phyloP scores from a whole-genome alignment of 2,888 invertebrate species.

The Lampropteryx suffumata region DNA sequence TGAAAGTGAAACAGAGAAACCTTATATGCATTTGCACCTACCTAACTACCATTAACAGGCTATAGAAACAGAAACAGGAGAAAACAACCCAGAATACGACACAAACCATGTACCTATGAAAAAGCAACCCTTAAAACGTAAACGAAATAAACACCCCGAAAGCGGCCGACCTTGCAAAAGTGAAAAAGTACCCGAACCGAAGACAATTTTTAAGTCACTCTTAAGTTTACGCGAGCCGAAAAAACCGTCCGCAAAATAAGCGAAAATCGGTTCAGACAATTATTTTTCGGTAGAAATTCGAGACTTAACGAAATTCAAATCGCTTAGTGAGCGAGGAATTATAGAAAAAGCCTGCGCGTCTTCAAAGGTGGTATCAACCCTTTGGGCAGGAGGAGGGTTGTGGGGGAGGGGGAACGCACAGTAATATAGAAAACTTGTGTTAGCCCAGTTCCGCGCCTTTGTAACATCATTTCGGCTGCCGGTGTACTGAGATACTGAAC shows the following conservation, averaged over 20 bases:
- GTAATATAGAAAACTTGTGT: slow-evolving; percentile 83
- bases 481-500: slow-evolving; percentile 42
- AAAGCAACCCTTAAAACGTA: background rate
- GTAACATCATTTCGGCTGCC: slow-evolving; percentile 82
- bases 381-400: slow-evolving; percentile 48
- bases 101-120: background rate
- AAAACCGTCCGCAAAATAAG: slow-evolving; percentile 53
- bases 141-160: slow-evolving; percentile 27
- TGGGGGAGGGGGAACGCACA: slow-evolving; percentile 63
- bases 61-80: too few relatives aligned
- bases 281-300: slow-evolving; percentile 80
- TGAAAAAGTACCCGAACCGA: slow-evolving; percentile 49
- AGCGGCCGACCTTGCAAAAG: slow-evolving; percentile 49
- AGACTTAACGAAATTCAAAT: slow-evolving; percentile 81
- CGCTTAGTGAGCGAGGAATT: slow-evolving; percentile 78
- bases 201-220: slow-evolving; percentile 44
- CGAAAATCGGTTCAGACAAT: slow-evolving; percentile 75
- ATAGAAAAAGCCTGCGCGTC: slow-evolving; percentile 81
- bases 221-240: slow-evolving; percentile 48
- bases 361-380: slow-evolving; percentile 81
- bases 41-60: too few relatives aligned
- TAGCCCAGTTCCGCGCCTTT: slow-evolving; percentile 83
- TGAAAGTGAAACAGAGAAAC: too few relatives aligned
- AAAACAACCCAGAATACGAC: background rate
- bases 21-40: too few relatives aligned